These are phyloP conservation scores for Hydractinia echinata DNA, from an alignment of 30 jellyfish, hydroid and myxozoan species.

Conservation along the genomic window DNA sequence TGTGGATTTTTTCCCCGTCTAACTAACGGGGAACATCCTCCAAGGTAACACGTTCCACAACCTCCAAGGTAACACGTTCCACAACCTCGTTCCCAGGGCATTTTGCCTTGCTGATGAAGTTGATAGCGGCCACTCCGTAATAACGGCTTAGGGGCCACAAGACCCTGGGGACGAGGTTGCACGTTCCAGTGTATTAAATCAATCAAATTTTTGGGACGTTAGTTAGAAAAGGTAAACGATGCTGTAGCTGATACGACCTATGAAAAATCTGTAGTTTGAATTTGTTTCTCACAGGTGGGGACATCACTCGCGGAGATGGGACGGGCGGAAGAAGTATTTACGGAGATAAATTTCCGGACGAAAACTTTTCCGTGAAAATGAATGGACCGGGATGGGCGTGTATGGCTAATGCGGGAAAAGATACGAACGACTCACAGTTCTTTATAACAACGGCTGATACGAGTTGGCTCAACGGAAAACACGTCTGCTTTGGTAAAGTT, in stretches of 20 bases:
- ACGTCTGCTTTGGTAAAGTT: conserved; percentile 90
- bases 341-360: conserved; percentile 83
- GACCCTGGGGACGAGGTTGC: too few species aligned
- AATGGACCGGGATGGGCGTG: conserved; percentile 95
- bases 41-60: too few species aligned
- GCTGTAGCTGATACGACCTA: neutral
- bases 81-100: too few species aligned
- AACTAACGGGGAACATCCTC: too few species aligned
- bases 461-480: conserved; percentile 72
- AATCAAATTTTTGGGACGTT: neutral
- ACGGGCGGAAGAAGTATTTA: conserved; percentile 83
- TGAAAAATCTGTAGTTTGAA: neutral
- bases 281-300: conserved; percentile 51
- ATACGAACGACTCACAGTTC: conserved; percentile 89
- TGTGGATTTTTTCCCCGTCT: too few species aligned
- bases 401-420: conserved; percentile 95
- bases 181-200: neutral
- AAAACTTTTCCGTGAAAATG: conserved; percentile 52
- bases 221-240: neutral
- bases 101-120: too few species aligned
- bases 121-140: too few species aligned
- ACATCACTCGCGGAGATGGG: conserved; percentile 64
- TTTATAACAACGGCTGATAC: conserved; percentile 68
- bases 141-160: too few species aligned
- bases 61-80: too few species aligned